These are phyloP conservation scores for Falcunculus frontatus DNA, from an alignment of 2,113 vertebrate genomes.

Conservation along the genomic window DNA sequence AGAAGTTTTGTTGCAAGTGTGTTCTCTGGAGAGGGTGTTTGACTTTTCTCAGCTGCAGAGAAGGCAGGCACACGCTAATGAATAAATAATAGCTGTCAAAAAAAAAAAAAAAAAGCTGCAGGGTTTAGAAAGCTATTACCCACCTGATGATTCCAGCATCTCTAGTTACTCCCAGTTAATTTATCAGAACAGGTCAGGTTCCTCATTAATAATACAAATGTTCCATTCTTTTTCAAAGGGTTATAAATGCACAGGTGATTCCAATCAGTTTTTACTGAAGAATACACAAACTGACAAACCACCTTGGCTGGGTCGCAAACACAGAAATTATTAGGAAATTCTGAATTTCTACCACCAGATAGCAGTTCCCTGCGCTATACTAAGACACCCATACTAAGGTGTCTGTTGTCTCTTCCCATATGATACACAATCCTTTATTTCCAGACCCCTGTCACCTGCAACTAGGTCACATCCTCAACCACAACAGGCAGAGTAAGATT, in stretches of 20 bases:
- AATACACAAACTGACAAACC: background rate
- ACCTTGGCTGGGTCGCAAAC: background rate
- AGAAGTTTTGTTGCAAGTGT: background rate
- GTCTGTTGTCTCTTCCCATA: background rate
- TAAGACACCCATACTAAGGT: background rate
- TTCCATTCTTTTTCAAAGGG: constrained; percentile 81
- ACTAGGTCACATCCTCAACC: background rate
- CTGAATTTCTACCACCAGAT: background rate
- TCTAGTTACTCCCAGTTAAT: constrained; percentile 83
- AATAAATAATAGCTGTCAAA: constrained; percentile 73
- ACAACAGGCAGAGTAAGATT: background rate
- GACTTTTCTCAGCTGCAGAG: background rate
- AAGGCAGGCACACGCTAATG: background rate
- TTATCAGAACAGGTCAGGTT: constrained; percentile 79
- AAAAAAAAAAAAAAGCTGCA: background rate
- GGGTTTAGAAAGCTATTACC: constrained; percentile 69
- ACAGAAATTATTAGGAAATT: background rate
- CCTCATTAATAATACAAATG: constrained; percentile 93
- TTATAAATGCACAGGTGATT: constrained; percentile 32
- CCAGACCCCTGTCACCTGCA: background rate
- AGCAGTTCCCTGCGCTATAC: background rate
- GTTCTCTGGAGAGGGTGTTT: background rate
- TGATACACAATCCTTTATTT: background rate
- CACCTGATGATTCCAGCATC: constrained; percentile 73
- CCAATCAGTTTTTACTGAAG: constrained; percentile 44